A percentile compares a stretch with the other conserved stretches of the same genome.
Conservation (phyloP, 2,888 invertebrate species). For the Dasypogon diadema region DNA sequence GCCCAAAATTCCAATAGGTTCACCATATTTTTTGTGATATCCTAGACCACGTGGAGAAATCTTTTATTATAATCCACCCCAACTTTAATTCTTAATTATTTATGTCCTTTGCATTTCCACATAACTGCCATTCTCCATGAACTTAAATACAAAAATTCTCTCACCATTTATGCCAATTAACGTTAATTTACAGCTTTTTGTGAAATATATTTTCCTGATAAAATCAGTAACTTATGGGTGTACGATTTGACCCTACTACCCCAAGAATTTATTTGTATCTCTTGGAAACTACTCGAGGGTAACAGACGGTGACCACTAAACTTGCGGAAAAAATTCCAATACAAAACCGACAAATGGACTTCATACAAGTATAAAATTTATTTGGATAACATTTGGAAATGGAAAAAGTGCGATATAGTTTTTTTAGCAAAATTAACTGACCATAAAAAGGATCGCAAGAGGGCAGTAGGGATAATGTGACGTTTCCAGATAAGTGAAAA, state of each 20-base stretch:
- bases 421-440: background rate
- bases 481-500: no score
- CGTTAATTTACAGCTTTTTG: conserved; percentile 24
- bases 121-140: no score
- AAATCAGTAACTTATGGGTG: conserved; percentile 43
- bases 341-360: background rate
- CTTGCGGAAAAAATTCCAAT: background rate
- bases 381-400: background rate
- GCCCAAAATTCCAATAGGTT: no score
- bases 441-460: background rate
- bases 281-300: conserved; percentile 18
- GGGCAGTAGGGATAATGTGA: no score
- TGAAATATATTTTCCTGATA: conserved; percentile 19
- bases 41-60: no score
- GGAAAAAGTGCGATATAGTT: background rate
- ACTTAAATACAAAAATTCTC: background rate
- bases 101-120: no score
- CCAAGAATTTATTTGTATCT: background rate
- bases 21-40: no score
- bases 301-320: conserved; percentile 27
- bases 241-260: background rate
- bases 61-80: no score
- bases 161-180: conserved; percentile 17
- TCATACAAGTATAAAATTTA: no score
- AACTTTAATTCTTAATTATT: no score